These are phyloP conservation scores for Sarcophaga rosellei DNA, from an alignment of 2,888 invertebrate species.

Conservation along the genomic window DNA sequence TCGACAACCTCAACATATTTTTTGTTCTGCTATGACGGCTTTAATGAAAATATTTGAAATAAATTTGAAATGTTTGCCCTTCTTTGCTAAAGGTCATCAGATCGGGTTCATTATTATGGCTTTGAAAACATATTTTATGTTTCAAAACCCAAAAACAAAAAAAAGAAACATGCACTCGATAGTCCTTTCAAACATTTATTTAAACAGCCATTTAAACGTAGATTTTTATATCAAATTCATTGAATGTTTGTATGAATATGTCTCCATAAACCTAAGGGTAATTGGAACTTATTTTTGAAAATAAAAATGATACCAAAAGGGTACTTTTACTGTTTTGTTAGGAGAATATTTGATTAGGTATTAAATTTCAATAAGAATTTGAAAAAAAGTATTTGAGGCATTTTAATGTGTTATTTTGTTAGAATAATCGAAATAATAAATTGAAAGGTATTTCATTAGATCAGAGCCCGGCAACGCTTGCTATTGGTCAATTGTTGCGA, in stretches of 20 bases:
- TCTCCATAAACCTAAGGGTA: neutral
- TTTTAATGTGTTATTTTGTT: too few species aligned
- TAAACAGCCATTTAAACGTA: neutral
- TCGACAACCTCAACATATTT: neutral
- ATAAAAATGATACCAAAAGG: too few species aligned
- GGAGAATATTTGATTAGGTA: too few species aligned
- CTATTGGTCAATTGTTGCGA: too few species aligned
- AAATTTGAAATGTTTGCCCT: neutral
- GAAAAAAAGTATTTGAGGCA: too few species aligned
- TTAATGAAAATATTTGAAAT: constrained; percentile 19
- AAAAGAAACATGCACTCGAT: neutral
- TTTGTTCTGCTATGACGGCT: neutral
- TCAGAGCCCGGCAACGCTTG: too few species aligned
- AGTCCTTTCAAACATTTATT: constrained; percentile 11
- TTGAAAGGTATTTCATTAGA: too few species aligned
- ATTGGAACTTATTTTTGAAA: too few species aligned
- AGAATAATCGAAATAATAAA: too few species aligned
- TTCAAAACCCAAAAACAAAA: neutral
- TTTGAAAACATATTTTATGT: constrained; percentile 13
- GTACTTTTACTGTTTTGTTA: too few species aligned
- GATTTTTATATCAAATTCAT: neutral
- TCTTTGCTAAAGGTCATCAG: constrained; percentile 24
- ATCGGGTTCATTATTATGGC: neutral
- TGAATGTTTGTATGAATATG: neutral
- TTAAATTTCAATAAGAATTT: too few species aligned